phyloP scores from a whole-genome alignment of 2,888 invertebrate species.

The Drosophila eohydei region DNA sequence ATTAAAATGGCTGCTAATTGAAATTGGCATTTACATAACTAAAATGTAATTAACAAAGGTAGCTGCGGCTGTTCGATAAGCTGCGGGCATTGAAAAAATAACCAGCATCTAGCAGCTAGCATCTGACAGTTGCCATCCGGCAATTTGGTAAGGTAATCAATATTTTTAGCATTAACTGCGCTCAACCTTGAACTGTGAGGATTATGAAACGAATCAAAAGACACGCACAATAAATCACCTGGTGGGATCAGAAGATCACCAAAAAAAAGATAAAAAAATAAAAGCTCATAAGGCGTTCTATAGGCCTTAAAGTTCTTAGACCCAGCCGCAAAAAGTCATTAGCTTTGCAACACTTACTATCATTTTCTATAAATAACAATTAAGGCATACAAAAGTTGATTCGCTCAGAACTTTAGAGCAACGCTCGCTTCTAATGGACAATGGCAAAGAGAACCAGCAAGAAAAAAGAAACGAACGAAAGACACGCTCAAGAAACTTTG shows the following conservation, averaged over 20 bases:
- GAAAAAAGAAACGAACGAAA: slow-evolving; percentile 16
- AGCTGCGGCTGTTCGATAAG: slow-evolving; percentile 17
- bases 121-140: slow-evolving; percentile 14
- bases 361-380: slow-evolving; percentile 80
- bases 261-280: not conserved
- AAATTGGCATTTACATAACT: slow-evolving; percentile 74
- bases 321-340: slow-evolving; percentile 62
- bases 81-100: slow-evolving; percentile 33
- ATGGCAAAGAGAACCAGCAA: slow-evolving; percentile 13
- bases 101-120: slow-evolving; percentile 13
- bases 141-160: slow-evolving; percentile 61
- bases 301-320: slow-evolving; percentile 17
- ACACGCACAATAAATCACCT: slow-evolving; percentile 63
- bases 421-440: slow-evolving; percentile 45
- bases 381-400: slow-evolving; percentile 65
- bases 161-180: slow-evolving; percentile 61
- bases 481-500: slow-evolving; percentile 50
- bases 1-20: slow-evolving; percentile 62
- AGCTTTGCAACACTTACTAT: slow-evolving; percentile 76
- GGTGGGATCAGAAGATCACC: slow-evolving; percentile 44
- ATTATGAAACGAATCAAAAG: slow-evolving; percentile 59
- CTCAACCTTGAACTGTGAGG: slow-evolving; percentile 66
- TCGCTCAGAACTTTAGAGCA: slow-evolving; percentile 29
- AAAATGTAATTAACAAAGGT: slow-evolving; percentile 70
- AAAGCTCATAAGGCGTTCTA: slow-evolving; percentile 28